A percentile compares a stretch with the other conserved stretches of the same genome.
Conservation (phyloP, 2,113 vertebrate species). For the Junco hyemalis region DNA sequence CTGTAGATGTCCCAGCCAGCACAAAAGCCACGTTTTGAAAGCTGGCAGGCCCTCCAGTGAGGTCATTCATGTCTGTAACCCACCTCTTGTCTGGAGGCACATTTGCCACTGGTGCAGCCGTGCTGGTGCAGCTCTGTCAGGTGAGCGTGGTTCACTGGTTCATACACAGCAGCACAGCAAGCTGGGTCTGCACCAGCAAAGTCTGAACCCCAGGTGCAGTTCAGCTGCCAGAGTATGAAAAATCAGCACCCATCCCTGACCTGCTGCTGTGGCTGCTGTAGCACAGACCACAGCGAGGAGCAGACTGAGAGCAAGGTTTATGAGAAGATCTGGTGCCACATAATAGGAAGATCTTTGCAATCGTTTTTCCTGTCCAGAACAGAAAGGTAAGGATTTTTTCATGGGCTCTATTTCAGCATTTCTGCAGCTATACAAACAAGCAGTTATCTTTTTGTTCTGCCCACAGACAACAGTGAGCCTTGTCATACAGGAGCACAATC, state of each 20-base stretch:
- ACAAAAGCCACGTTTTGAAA: neutral
- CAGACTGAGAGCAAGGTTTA: neutral
- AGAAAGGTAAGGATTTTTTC: neutral
- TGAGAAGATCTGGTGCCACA: neutral
- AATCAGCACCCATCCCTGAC: neutral
- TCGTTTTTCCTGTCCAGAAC: neutral
- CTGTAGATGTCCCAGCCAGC: neutral
- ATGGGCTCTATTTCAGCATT: neutral
- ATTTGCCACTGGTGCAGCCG: neutral
- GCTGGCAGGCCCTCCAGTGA: neutral
- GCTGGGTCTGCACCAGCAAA: neutral
- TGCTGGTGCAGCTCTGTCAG: neutral
- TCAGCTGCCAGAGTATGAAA: neutral
- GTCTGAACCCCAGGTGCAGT: neutral
- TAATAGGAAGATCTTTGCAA: neutral
- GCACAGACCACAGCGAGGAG: neutral
- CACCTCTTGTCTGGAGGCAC: neutral
- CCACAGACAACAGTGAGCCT: neutral
- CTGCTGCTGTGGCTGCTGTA: neutral
- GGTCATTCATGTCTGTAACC: neutral
- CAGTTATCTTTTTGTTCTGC: neutral
- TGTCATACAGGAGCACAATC: neutral
- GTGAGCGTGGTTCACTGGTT: neutral
- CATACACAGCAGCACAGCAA: accelerated
- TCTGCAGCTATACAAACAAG: neutral